Evolutionary conservation across 1,140 invertebrate genomes (phyloP).

Genomic region (Aphaenogaster ashmeadi): DNA sequence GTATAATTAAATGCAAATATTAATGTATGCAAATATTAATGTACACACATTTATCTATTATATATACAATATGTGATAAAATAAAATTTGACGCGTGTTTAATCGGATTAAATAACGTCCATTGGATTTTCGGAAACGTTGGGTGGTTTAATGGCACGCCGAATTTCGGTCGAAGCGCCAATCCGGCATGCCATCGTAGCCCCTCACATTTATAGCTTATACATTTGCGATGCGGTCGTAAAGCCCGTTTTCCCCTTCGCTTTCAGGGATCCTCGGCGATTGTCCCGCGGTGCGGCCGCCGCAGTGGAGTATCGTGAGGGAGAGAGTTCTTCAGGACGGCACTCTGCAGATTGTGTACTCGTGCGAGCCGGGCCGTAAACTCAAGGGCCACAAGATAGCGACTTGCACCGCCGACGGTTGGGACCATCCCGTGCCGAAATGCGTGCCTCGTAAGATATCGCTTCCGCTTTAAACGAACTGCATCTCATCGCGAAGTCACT

Average conservation of each 20-base stretch:
- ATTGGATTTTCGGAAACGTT: neutral
- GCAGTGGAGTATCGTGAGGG: slow-evolving; percentile 79
- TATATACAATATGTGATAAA: neutral
- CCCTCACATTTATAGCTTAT: neutral
- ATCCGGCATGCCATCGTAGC: neutral
- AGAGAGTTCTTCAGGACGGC: slow-evolving; percentile 79
- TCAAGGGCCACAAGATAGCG: slow-evolving; percentile 82
- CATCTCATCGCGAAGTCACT: neutral
- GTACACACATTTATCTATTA: neutral
- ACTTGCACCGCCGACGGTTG: slow-evolving; percentile 81
- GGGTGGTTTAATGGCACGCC: neutral
- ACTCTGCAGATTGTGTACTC: slow-evolving; percentile 81
- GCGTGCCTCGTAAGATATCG: slow-evolving; percentile 78
- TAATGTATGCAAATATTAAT: slow-evolving; percentile 19
- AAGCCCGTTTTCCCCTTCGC: neutral
- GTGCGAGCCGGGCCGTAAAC: slow-evolving; percentile 79
- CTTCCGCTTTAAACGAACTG: too few species aligned
- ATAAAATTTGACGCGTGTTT: neutral
- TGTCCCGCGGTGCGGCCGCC: slow-evolving; percentile 80
- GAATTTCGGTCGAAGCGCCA: neutral
- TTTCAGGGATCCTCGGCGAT: slow-evolving; percentile 77
- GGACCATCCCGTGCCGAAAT: slow-evolving; percentile 81
- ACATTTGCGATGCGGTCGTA: neutral
- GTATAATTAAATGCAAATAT: slow-evolving; percentile 4
- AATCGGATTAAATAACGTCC: neutral